A percentile compares a stretch with the other conserved stretches of the same genome.
These are phyloP conservation scores for Blastobasis lacticolella DNA, from an alignment of 2,888 invertebrate species.

Conservation along the genomic window DNA sequence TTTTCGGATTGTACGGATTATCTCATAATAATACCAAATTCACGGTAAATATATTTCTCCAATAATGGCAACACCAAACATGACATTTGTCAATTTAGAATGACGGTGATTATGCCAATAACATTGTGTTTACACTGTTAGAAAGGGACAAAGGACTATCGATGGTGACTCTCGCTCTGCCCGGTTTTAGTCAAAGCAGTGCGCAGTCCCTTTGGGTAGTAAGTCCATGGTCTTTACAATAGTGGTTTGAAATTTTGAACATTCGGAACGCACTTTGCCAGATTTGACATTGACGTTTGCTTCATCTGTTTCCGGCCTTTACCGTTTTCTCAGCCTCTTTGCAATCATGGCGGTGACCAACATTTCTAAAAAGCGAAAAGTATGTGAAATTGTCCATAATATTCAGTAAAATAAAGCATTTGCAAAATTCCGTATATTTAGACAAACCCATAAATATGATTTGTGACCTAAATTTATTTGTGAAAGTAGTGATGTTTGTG, in stretches of 20 bases:
- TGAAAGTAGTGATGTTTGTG: constrained; percentile 54
- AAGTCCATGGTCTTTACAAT: too few relatives aligned
- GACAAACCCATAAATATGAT: constrained; percentile 14
- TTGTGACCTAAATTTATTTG: constrained; percentile 21
- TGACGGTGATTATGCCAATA: too few relatives aligned
- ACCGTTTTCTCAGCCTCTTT: constrained; percentile 50
- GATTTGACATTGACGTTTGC: constrained; percentile 45
- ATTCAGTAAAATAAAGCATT: constrained; percentile 33
- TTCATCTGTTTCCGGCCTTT: constrained; percentile 34
- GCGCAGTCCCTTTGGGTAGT: too few relatives aligned
- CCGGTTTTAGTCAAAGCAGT: too few relatives aligned
- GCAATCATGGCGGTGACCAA: constrained; percentile 70
- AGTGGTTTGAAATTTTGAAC: background rate
- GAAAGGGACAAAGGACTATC: too few relatives aligned
- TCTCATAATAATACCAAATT: too few relatives aligned
- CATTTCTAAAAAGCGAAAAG: constrained; percentile 73
- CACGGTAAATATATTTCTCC: too few relatives aligned
- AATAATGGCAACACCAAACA: too few relatives aligned
- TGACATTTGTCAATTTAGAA: too few relatives aligned
- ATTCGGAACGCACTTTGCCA: constrained; percentile 1
- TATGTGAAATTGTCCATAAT: constrained; percentile 41
- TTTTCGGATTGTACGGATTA: too few relatives aligned
- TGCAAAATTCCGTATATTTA: constrained; percentile 12
- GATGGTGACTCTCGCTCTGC: too few relatives aligned
- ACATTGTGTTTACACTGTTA: too few relatives aligned